Evolutionary conservation across 2,888 invertebrate genomes (phyloP).

Genomic region (Apamea anceps): DNA sequence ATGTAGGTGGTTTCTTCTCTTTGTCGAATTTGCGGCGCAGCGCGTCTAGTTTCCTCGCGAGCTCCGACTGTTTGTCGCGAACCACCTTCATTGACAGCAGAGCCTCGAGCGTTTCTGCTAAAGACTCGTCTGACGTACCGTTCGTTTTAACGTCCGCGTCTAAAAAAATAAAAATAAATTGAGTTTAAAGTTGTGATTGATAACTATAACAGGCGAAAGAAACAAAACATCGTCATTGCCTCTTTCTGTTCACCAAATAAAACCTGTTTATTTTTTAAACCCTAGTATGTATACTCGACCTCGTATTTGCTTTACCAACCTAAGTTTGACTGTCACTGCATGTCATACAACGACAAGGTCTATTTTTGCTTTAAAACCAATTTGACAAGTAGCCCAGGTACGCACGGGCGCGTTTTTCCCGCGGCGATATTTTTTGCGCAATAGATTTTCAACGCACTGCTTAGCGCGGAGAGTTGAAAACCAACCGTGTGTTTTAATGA

Average conservation of each 20-base stretch:
- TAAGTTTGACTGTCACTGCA: too few species aligned
- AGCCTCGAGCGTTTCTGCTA: conserved; percentile 94
- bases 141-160: conserved; percentile 76
- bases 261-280: neutral
- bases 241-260: neutral
- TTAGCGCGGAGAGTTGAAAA: neutral
- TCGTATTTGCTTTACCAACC: too few species aligned
- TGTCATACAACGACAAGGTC: too few species aligned
- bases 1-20: conserved; percentile 92
- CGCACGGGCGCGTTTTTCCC: too few species aligned
- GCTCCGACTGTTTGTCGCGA: conserved; percentile 94
- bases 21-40: conserved; percentile 95
- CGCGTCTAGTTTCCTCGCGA: conserved; percentile 96
- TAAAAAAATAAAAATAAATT: conserved; percentile 41
- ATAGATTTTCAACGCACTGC: neutral
- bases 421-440: too few species aligned
- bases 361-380: neutral
- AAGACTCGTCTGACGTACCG: conserved; percentile 90
- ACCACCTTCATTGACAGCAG: conserved; percentile 95
- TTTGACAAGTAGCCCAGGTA: neutral
- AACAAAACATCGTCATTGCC: neutral
- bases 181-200: neutral
- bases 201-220: neutral
- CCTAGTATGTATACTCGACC: too few species aligned
- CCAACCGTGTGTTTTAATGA: neutral